phyloP scores from a whole-genome alignment of 2,113 vertebrate species.

The Phylloscopus whistleri region DNA sequence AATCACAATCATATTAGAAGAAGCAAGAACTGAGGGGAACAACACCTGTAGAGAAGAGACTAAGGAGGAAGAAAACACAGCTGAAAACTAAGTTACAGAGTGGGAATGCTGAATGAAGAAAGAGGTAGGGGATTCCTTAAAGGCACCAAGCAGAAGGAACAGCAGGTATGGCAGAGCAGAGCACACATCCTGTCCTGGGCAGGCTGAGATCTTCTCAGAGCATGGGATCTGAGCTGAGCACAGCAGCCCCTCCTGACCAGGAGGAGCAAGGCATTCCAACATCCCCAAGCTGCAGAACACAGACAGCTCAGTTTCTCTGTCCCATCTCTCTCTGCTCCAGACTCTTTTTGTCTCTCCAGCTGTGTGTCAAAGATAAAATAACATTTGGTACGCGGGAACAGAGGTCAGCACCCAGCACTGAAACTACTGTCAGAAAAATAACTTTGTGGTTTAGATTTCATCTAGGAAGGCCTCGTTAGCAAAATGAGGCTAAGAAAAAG shows the following conservation, averaged over 20 bases:
- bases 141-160: not conserved
- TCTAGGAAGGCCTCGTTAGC: not conserved
- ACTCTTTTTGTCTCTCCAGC: not conserved
- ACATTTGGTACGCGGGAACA: not conserved
- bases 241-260: not conserved
- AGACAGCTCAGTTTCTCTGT: not conserved
- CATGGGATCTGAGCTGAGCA: not conserved
- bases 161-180: not conserved
- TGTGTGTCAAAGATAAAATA: not conserved
- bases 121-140: not conserved
- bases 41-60: not conserved
- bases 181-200: fast-evolving
- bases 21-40: not conserved
- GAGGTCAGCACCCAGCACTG: not conserved
- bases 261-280: not conserved
- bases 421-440: not conserved
- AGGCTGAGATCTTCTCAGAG: not conserved
- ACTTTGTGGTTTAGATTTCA: not conserved
- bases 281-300: not conserved
- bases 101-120: not conserved
- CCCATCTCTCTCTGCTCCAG: not conserved
- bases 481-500: not conserved
- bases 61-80: not conserved
- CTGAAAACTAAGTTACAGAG: not conserved
- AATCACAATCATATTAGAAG: not conserved